A percentile compares a stretch with the other conserved stretches of the same genome.
Conservation (phyloP, 2,888 invertebrate genomes). For the Napeogenes inachia region DNA sequence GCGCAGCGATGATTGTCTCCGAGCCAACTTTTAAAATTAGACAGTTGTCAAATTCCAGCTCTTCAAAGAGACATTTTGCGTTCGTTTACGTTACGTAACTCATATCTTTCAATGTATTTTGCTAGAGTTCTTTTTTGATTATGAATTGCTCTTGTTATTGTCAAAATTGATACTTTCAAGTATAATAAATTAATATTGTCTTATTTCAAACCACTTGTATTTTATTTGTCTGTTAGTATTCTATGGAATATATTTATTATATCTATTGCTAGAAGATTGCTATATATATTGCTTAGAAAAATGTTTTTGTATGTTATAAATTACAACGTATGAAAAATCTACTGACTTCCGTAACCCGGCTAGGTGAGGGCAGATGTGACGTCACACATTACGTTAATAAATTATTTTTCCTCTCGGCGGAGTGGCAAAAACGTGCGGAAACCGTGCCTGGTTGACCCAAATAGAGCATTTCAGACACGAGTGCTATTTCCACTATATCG, state of each 20-base stretch:
- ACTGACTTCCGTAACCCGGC: not conserved
- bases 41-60: conserved; percentile 51
- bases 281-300: too few species aligned
- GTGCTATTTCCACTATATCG: conserved; percentile 35
- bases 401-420: conserved; percentile 13
- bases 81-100: not conserved
- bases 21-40: conserved; percentile 67
- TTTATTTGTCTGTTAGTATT: too few species aligned
- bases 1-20: conserved; percentile 52
- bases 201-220: too few species aligned
- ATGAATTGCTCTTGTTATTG: not conserved
- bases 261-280: too few species aligned
- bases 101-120: not conserved
- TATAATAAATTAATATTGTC: too few species aligned
- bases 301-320: too few species aligned
- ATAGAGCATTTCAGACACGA: conserved; percentile 43
- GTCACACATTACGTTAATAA: conserved; percentile 17
- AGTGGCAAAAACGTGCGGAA: conserved; percentile 26
- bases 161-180: not conserved
- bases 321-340: too few species aligned
- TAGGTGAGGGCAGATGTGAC: not conserved
- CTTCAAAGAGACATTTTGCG: conserved; percentile 5
- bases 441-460: conserved; percentile 52
- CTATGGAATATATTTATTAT: too few species aligned
- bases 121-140: not conserved